These are phyloP conservation scores for Hirtodrosophila alboralis DNA, from an alignment of 2,888 invertebrate species.

Conservation along the genomic window DNA sequence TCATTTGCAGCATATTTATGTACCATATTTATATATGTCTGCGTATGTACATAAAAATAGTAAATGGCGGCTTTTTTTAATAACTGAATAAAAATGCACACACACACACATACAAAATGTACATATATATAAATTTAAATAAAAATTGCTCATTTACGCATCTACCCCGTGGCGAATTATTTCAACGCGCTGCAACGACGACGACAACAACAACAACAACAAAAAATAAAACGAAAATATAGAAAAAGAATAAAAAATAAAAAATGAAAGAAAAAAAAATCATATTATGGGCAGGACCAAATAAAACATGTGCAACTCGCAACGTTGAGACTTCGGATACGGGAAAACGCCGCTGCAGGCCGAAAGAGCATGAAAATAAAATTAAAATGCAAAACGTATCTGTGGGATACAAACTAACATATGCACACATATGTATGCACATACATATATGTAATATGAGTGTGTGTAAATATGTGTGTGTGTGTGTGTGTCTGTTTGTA, in stretches of 20 bases:
- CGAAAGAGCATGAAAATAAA: conserved; percentile 70
- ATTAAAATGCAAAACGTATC: conserved; percentile 76
- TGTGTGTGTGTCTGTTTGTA: conserved; percentile 22
- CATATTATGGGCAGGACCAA: conserved; percentile 56
- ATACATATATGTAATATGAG: conserved; percentile 29
- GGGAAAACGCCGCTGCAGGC: conserved; percentile 53
- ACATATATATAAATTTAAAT: conserved; percentile 40
- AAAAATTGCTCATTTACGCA: conserved; percentile 75
- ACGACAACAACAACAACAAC: conserved; percentile 18
- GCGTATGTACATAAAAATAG: conserved; percentile 7
- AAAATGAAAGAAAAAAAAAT: conserved; percentile 5
- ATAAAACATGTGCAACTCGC: conserved; percentile 61
- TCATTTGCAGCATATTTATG: conserved; percentile 1
- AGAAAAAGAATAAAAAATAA: conserved; percentile 18
- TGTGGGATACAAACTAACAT: conserved; percentile 50
- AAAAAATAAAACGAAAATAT: conserved; percentile 14
- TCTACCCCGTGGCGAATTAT: conserved; percentile 74
- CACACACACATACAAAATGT: conserved; percentile 22
- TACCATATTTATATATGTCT: neutral
- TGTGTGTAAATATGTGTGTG: conserved; percentile 11
- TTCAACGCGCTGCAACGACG: conserved; percentile 58
- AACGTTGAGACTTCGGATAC: conserved; percentile 16
- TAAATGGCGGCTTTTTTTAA: conserved; percentile 49
- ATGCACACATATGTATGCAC: conserved; percentile 13
- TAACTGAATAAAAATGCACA: conserved; percentile 44